A percentile compares a stretch with the other conserved stretches of the same genome.
Evolutionary conservation across 1,140 invertebrate species (phyloP).

Genomic region (Eubasilissa regina): DNA sequence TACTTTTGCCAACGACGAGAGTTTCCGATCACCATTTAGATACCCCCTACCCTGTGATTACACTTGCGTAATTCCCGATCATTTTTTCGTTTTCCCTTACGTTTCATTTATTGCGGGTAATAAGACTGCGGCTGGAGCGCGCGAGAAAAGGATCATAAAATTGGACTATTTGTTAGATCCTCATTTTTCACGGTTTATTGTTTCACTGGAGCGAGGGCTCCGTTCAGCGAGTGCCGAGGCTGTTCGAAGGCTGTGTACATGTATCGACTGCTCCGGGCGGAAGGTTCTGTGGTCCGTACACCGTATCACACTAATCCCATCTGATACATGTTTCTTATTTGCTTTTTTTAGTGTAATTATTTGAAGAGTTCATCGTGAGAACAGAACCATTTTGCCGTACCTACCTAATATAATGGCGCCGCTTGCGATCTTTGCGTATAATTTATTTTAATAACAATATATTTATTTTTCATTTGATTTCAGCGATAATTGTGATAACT

Average conservation of each 20-base stretch:
- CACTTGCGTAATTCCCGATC: slow-evolving; percentile 38
- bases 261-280: slow-evolving; percentile 8
- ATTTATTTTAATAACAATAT: slow-evolving; percentile 23
- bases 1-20: slow-evolving; percentile 29
- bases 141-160: background rate
- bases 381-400: slow-evolving; percentile 15
- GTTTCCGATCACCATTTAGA: slow-evolving; percentile 40
- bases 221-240: background rate
- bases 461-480: background rate
- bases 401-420: slow-evolving; percentile 5
- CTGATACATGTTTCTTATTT: slow-evolving; percentile 34
- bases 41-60: slow-evolving; percentile 34
- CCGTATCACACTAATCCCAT: slow-evolving; percentile 37
- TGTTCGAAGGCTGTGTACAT: slow-evolving; percentile 4
- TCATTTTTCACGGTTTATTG: no score
- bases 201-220: background rate
- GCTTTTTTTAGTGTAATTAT: slow-evolving; percentile 33
- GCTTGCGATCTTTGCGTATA: slow-evolving; percentile 15
- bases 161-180: background rate
- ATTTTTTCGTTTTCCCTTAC: slow-evolving; percentile 21
- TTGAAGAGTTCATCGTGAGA: slow-evolving; percentile 43
- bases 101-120: slow-evolving; percentile 40
- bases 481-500: slow-evolving; percentile 8
- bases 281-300: slow-evolving; percentile 27
- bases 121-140: background rate